These are phyloP conservation scores for Thamnophis elegans DNA, from an alignment of 2,797 vertebrate species.

Conservation along the genomic window DNA sequence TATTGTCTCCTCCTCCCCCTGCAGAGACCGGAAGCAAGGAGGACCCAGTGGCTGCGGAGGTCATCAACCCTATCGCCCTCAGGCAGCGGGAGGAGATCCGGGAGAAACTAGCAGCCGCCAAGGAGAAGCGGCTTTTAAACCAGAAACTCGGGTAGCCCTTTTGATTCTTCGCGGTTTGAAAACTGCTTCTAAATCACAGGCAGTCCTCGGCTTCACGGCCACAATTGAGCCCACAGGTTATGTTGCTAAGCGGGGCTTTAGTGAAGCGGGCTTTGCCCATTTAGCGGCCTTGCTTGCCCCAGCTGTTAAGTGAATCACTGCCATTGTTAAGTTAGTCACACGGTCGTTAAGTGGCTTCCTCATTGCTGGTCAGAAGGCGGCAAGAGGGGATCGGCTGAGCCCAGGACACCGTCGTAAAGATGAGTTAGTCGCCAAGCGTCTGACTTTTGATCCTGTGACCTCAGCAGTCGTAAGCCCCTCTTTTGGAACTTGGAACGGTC, in stretches of 20 bases:
- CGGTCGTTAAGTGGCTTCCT: neutral
- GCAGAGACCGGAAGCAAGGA: conserved; percentile 86
- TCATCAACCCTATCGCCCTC: conserved; percentile 83
- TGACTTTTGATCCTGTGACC: neutral
- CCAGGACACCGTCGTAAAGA: neutral
- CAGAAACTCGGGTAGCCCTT: conserved; percentile 81
- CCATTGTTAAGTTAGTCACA: neutral
- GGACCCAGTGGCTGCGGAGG: conserved; percentile 81
- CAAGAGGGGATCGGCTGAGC: neutral
- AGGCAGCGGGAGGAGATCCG: conserved; percentile 83
- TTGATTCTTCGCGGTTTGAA: neutral
- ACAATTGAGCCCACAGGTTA: neutral
- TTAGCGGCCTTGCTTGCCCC: neutral
- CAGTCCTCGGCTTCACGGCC: neutral
- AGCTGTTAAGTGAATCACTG: neutral
- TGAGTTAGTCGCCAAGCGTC: neutral
- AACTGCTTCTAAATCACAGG: neutral
- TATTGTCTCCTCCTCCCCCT: neutral
- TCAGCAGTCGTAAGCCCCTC: neutral
- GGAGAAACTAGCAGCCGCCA: conserved; percentile 88
- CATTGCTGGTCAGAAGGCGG: accelerated
- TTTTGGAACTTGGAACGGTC: neutral
- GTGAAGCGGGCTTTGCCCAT: neutral
- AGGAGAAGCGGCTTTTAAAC: conserved; percentile 88
- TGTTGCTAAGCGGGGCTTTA: neutral